Base-by-base conservation (phyloP, 2,888 invertebrate species). In the Leptopilina drosophilae region DNA sequence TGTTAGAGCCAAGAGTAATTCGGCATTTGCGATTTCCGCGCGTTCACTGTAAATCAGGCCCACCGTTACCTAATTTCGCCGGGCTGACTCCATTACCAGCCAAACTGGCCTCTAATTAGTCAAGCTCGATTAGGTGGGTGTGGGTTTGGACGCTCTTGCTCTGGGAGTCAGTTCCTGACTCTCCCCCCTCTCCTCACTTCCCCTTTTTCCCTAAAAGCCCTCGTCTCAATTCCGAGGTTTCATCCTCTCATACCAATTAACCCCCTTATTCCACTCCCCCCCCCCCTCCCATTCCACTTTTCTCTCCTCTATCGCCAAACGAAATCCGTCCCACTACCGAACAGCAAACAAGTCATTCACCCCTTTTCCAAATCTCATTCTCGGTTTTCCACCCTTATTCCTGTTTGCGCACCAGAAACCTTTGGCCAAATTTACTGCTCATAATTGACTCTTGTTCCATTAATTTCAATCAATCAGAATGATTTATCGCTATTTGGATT, bases 91-190 rank as follows among this genome's bases (percentile, higher is more conserved):
- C 87, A 89, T 90, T 90, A 89, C 87, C 87, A 88, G 87, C 82
- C 85, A 87, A 87, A 88, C 89, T 88, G 87, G 85, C 87, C 89
- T 88, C 89, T 90, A 90, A 90, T 90, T 90, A 90, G 89, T 88
- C 88, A 88, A 86, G 88, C 89, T 87, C 89, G 88, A 89, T 90
- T 90, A 89, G 88, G 83, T 85, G 79, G 84, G 82, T 76, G 20
- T 20, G 20, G 83, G 84, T 79, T 81, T 49, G 49, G 67, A 79
- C 82, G 82, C 78, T 80, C 78, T 20, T 73, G 78, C 69, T 73
- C 33, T 76, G 78, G 33, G 81, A 83, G 79, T 84, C 82, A 73
- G 81, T 69, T 78, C 82, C 77, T 78, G 33, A 33, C 33, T 33
- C 78, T 76, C 82, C 62, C 64, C 62, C 73, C 77, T 77, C 46